Base-by-base conservation (phyloP, 1,140 invertebrate genomes). In the Trypoxylus dichotomus region DNA sequence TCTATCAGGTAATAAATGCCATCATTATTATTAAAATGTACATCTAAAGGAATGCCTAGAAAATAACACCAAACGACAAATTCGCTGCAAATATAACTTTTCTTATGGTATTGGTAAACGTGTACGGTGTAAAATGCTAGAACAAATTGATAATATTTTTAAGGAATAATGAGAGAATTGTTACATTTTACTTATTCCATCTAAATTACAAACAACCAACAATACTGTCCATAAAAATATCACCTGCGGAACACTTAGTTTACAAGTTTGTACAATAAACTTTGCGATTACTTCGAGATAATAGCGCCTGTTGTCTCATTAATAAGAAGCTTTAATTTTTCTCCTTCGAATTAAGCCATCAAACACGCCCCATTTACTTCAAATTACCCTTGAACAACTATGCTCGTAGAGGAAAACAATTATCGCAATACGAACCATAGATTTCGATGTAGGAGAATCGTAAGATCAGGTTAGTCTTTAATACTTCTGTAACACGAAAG, bases 341-440 rank as follows among this genome's bases (percentile, higher is more conserved):
- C 60, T 24, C 24, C 15, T 25, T 11, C 60, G 60, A 68, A 68
- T 68, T 68, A 29, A 68, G 60, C 6, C 60, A 68, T 68, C 60
- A 68, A 68, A 68, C 25, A 27, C 60, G 60, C 60, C 60, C 60
- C 60, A 68, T 68, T 68, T 68, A 68, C 8, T 68, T 15, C 60
- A 29, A 29, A 68, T 27, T 68, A 27, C 21, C 60, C 60, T 21
- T 29, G 60, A 29, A 29, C 21, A 13, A 25, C 60, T 68, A 29
- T 21, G 60, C 47, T 54, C 47, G 47, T 19, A 19, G 60, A 25
- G 60, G 60, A 68, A 68, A 29, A 68, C 60, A 68, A 68, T 68
- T 68, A 68, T 68, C 60, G 60, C 60, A 68, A 68, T 68, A 68
- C 60, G 60, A 68, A 68, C 60, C 60, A 68, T 68, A 68, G 60